Evolutionary conservation across 2,888 invertebrate genomes (phyloP), one percentile per base, ranked within the genome.

Genomic region (Meganola albula): DNA sequence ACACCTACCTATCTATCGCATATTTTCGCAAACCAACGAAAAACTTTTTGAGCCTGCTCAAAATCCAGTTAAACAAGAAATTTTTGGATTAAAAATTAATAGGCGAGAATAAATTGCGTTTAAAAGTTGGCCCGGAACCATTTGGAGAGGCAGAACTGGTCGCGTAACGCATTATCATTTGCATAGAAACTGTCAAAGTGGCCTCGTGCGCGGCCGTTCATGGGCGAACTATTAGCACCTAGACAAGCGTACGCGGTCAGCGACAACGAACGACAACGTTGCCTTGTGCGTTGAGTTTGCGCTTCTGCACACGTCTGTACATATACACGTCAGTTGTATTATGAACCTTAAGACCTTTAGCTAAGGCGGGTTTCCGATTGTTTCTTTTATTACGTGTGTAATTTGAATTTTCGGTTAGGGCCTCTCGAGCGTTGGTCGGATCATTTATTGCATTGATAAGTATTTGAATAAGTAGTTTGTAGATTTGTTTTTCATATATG

Each of bases 161-260:
- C 80, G 68, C 66, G 69, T 69, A 68, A 73, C 78, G 80, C 74
- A 76, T 74, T 71, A 68, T 68, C 74, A 85, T 85, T 85, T 84
- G 84, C 85, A 84, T 85, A 85, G 84, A 83, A 82, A 84, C 83
- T 83, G 84, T 80, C 82, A 76, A 70, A 59, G 68, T 66, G 74
- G 79, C 74, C 71, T 74, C 72, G 74, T 59, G 64, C 49, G 44
- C 49, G 49, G 39, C 43, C 38, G 52, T 61, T 67, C 65, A 60
- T 65, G 63, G 62, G 37, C 57, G 34, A 45, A 51, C 71, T 65
- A 78, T 82, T 82, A 82, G 75, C 82, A 77, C 80, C 78, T 79
- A 68, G 53, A 53, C 62, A 45, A n/a, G 40, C 50, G 53, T 43
- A 52, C 59, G 53, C 53, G 54, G 53, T 49, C 56, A 51, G 36